phyloP scores from a whole-genome alignment of 1,140 invertebrate genomes.

The Meloidogyne chitwoodi region DNA sequence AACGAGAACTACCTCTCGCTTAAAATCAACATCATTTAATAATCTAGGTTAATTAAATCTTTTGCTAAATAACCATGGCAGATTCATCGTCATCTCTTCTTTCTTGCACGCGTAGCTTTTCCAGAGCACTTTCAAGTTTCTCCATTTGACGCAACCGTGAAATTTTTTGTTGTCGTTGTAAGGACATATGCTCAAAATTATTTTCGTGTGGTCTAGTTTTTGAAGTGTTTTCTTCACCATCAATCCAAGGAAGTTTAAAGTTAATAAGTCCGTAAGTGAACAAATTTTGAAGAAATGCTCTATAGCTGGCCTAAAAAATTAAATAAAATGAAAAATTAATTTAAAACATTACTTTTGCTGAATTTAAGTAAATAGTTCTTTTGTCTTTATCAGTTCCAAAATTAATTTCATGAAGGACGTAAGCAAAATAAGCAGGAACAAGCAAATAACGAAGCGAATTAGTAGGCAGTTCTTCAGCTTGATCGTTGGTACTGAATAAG shows the following conservation, averaged over 20 bases:
- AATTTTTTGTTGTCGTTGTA: constrained; percentile 25
- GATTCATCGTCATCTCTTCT: constrained; percentile 32
- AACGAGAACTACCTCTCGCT: constrained; percentile 29
- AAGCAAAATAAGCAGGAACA: constrained; percentile 36
- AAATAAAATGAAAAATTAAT: constrained; percentile 3
- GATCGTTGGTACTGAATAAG: constrained; percentile 34
- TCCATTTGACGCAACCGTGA: constrained; percentile 17
- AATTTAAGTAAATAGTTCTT: constrained; percentile 22
- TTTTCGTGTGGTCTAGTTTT: not conserved
- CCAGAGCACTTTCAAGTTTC: constrained; percentile 26
- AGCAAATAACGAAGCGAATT: constrained; percentile 31
- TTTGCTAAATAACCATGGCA: not conserved
- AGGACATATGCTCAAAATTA: constrained; percentile 3
- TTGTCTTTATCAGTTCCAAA: constrained; percentile 21
- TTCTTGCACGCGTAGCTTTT: constrained; percentile 21
- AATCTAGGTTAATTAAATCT: not conserved
- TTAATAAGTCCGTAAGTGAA: constrained; percentile 25
- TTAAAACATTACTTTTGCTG: constrained; percentile 25
- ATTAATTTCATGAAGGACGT: constrained; percentile 27
- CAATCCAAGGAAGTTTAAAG: constrained; percentile 32
- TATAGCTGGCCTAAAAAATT: constrained; percentile 26
- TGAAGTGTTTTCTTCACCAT: constrained; percentile 6
- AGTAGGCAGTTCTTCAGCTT: constrained; percentile 35
- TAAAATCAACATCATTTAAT: constrained; percentile 11
- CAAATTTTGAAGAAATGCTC: constrained; percentile 26